phyloP scores from a whole-genome alignment of 2,797 vertebrate genomes.

The Pelodytes ibericus region DNA sequence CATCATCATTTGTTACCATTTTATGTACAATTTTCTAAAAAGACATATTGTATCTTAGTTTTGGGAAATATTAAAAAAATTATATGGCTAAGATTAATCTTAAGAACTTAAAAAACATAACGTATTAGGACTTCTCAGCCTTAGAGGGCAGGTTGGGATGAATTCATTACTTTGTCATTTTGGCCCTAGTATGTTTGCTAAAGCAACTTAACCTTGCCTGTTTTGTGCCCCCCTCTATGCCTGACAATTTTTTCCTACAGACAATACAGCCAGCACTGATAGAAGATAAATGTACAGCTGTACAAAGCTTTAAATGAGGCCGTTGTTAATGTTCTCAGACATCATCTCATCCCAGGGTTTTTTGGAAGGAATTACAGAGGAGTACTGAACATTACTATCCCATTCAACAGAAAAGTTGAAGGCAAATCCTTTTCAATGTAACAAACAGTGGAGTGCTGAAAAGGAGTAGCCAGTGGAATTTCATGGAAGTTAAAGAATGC shows the following conservation, averaged over 20 bases:
- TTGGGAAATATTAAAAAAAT: too few relatives aligned
- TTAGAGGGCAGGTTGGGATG: too few relatives aligned
- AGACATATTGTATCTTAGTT: too few relatives aligned
- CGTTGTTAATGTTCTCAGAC: neutral
- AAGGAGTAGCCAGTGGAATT: slow-evolving; percentile 41
- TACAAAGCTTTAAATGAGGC: neutral
- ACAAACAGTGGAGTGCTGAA: slow-evolving; percentile 34
- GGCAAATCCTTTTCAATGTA: slow-evolving; percentile 18
- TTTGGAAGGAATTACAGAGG: neutral
- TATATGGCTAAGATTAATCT: neutral
- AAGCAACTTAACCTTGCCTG: neutral
- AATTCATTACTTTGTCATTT: too few relatives aligned
- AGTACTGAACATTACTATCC: slow-evolving; percentile 6
- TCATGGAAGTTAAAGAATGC: slow-evolving; percentile 38
- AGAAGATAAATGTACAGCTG: neutral
- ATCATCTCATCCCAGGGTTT: neutral
- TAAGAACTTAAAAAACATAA: neutral
- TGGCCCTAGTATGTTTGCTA: neutral
- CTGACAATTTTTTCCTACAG: neutral
- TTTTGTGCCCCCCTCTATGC: neutral
- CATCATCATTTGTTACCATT: too few relatives aligned
- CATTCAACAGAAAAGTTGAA: slow-evolving; percentile 27
- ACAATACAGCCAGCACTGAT: neutral
- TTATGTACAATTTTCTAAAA: too few relatives aligned
- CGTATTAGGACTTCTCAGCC: too few relatives aligned